These are phyloP conservation scores for Antedon mediterranea DNA, from an alignment of 53 echinoderm and acorn worm species.

Conservation along the genomic window DNA sequence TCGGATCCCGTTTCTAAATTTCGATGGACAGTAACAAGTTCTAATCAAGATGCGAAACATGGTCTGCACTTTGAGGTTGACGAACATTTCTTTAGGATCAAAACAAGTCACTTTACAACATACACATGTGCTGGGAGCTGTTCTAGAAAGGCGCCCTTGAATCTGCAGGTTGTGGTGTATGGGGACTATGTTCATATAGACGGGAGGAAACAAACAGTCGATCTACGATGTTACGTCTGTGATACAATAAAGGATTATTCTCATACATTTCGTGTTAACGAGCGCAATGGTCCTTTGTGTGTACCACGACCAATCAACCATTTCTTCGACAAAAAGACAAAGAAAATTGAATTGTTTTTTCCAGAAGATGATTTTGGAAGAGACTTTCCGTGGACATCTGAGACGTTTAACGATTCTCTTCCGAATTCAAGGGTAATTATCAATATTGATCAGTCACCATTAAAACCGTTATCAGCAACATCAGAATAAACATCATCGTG, in stretches of 20 bases:
- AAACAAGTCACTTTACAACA: constrained; percentile 45
- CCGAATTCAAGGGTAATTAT: not conserved
- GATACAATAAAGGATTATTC: constrained; percentile 52
- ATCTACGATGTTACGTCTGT: constrained; percentile 33
- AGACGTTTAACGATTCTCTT: not conserved
- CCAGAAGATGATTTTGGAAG: not conserved
- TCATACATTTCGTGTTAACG: constrained; percentile 10
- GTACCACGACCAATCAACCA: constrained; percentile 4
- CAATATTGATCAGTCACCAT: too few species aligned
- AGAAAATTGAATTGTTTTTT: not conserved
- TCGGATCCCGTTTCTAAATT: not conserved
- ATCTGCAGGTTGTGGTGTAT: constrained; percentile 38
- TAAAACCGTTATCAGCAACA: too few species aligned
- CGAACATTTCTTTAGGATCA: constrained; percentile 33
- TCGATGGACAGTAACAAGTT: not conserved
- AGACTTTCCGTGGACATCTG: not conserved
- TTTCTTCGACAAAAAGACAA: not conserved
- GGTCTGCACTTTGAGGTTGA: constrained; percentile 34
- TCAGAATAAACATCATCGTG: too few species aligned
- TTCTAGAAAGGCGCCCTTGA: constrained; percentile 34
- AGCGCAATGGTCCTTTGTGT: constrained; percentile 3
- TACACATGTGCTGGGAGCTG: constrained; percentile 54
- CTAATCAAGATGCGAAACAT: not conserved
- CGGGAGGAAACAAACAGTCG: constrained; percentile 17
- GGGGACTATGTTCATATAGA: constrained; percentile 19